Base-by-base conservation (phyloP, 1,140 invertebrate species). In the Penaeus indicus region DNA sequence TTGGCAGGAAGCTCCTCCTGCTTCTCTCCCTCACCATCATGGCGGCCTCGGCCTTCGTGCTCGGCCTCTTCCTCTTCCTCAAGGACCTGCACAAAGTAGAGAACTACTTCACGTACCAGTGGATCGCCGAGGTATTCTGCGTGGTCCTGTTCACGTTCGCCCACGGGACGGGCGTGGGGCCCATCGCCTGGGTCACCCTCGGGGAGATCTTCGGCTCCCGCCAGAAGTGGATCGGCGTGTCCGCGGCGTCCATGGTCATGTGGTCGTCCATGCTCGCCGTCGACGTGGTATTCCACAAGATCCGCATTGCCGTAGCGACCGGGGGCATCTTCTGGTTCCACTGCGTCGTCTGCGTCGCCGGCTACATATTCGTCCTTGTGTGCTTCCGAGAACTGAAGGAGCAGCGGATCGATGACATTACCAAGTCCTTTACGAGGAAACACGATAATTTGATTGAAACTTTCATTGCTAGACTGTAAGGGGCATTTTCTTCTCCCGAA, bases 311-410 rank as follows among this genome's bases (percentile, higher is more conserved):
- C 10, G 88, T 91, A 67, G 86, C 89, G 69, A 91, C 90, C 3
- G 90, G 90, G 1, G 90, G 90, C 22, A 88, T 91, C 67, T 91
- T 91, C 82, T 91, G 90, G 90, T 88, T 91, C 72, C 90, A 91
- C 67, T 91, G 90, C 79, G 88, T 91, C 18, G 86, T 90, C 22
- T 91, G 90, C 79, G 90, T 91, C 16, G 89, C 47, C 62, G 90
- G 90, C 21, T 91, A 91, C 89, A 91, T 91, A 60, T 91, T 91
- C 85, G 77, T 91, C 25, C 86, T 91, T 16, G 78, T 91, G 16
- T 90, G 64, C 61, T 91, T 91, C 90, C 72, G 90, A 11, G 90
- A 91, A 88, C 90, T 91, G 10, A 89, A 89, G 84, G 89, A 91
- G 42, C 90, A 91, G 25, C 82, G 88, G 22, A 88, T 91, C n/a